Evolutionary conservation across 2,113 vertebrate species (phyloP).

Genomic region (Elgaria multicarinata): DNA sequence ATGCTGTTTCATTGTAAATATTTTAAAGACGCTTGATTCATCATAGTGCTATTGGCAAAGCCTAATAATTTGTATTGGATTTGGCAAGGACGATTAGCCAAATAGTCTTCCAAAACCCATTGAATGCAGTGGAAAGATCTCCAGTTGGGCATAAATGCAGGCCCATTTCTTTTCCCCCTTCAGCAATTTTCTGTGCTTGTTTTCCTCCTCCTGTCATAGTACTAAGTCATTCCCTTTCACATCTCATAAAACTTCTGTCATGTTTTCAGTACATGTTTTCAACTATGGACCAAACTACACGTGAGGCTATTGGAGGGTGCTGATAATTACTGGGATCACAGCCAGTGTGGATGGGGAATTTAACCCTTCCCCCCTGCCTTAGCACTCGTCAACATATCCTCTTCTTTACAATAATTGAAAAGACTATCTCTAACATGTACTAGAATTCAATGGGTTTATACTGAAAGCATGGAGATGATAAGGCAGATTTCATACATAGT

Average conservation of each 20-base stretch:
- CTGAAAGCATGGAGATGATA: too few relatives aligned
- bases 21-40: slow-evolving; percentile 17
- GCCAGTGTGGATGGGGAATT: accelerated
- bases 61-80: slow-evolving; percentile 11
- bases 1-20: neutral
- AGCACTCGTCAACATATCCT: too few relatives aligned
- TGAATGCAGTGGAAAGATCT: neutral
- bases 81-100: neutral
- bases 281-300: too few relatives aligned
- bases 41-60: slow-evolving; percentile 8
- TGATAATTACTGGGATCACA: slow-evolving; percentile 10
- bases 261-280: too few relatives aligned
- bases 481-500: too few relatives aligned
- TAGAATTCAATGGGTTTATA: too few relatives aligned
- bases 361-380: neutral
- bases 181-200: neutral
- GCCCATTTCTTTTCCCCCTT: slow-evolving; percentile 1
- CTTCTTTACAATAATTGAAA: too few relatives aligned
- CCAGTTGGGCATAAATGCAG: neutral
- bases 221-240: too few relatives aligned
- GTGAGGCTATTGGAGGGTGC: too few relatives aligned
- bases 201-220: too few relatives aligned
- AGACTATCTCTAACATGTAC: too few relatives aligned
- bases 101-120: slow-evolving; percentile 1
- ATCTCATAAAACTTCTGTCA: too few relatives aligned